phyloP scores from a whole-genome alignment of 2,797 vertebrate genomes.

The Syngnathus rostellatus region DNA sequence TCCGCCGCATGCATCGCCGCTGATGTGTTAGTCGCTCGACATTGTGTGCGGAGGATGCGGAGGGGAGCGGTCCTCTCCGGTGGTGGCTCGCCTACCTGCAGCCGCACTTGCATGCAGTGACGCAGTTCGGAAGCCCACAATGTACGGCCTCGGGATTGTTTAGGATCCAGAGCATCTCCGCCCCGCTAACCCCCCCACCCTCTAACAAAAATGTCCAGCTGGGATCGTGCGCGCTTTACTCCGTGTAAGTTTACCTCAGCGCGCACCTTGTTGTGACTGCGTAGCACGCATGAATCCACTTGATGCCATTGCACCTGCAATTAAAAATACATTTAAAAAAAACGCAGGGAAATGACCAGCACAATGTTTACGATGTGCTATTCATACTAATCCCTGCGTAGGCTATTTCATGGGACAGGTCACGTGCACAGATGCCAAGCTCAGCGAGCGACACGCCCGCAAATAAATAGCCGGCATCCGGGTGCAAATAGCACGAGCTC shows the following conservation, averaged over 20 bases:
- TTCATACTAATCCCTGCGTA: not conserved
- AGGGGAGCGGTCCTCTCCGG: conserved; percentile 56
- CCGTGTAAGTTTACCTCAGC: conserved; percentile 28
- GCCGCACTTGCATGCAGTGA: conserved; percentile 51
- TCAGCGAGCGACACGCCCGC: conserved; percentile 8
- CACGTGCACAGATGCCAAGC: conserved; percentile 47
- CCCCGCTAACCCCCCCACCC: not conserved
- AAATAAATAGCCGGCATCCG: conserved; percentile 23
- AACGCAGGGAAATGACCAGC: not conserved
- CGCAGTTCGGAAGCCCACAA: conserved; percentile 67
- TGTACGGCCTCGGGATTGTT: conserved; percentile 34
- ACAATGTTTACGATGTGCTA: not conserved
- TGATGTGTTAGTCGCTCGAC: conserved; percentile 49
- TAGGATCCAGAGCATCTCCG: conserved; percentile 29
- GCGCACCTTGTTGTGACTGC: conserved; percentile 34
- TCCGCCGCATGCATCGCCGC: conserved; percentile 73
- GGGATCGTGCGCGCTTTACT: conserved; percentile 25
- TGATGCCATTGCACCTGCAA: conserved; percentile 32
- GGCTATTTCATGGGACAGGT: conserved; percentile 25
- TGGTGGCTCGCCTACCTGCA: conserved; percentile 66
- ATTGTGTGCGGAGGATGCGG: conserved; percentile 37
- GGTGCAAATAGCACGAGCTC: conserved; percentile 33
- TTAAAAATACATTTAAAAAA: not conserved
- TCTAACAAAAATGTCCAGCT: conserved; percentile 17
- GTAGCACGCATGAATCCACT: not conserved